Conservation (phyloP, 2,888 invertebrate genomes). For the Torymus texanus region DNA sequence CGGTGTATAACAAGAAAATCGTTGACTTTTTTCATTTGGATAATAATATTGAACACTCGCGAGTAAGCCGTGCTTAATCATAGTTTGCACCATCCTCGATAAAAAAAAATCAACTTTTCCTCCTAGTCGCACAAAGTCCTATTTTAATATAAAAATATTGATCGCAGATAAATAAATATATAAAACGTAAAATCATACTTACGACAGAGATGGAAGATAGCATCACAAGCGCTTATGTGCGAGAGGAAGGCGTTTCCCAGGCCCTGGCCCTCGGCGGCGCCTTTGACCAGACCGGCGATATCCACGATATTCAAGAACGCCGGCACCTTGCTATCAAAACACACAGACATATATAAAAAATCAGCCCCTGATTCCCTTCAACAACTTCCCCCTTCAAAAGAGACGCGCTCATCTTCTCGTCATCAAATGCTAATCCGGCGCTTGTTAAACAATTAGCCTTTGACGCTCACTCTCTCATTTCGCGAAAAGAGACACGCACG, state of each 20-base stretch:
- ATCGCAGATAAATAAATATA: too few relatives aligned
- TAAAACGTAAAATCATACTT: conserved; percentile 76
- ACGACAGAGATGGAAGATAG: conserved; percentile 97
- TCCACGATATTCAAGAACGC: conserved; percentile 98
- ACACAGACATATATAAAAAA: background rate
- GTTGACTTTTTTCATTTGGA: too few relatives aligned
- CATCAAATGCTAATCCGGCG: conserved; percentile 71
- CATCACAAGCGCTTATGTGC: conserved; percentile 98
- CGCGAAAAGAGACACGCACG: conserved; percentile 11
- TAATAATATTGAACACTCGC: too few relatives aligned
- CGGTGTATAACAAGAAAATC: too few relatives aligned
- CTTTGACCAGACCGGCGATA: conserved; percentile 98
- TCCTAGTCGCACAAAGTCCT: too few relatives aligned
- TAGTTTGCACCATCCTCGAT: too few relatives aligned
- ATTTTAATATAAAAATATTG: too few relatives aligned
- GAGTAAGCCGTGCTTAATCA: too few relatives aligned
- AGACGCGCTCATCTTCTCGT: background rate
- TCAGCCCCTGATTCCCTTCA: too few relatives aligned
- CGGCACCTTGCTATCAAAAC: conserved; percentile 92
- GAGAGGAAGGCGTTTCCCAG: conserved; percentile 99
- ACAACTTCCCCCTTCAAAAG: too few relatives aligned
- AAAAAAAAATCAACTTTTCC: too few relatives aligned
- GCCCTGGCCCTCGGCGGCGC: conserved; percentile 98
- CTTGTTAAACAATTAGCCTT: conserved; percentile 74
- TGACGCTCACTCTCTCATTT: conserved; percentile 44